Percentiles rank a stretch among this genome's conserved stretches.
Conservation (phyloP, 1,140 invertebrate species). For the Rhagoletis zephyria region DNA sequence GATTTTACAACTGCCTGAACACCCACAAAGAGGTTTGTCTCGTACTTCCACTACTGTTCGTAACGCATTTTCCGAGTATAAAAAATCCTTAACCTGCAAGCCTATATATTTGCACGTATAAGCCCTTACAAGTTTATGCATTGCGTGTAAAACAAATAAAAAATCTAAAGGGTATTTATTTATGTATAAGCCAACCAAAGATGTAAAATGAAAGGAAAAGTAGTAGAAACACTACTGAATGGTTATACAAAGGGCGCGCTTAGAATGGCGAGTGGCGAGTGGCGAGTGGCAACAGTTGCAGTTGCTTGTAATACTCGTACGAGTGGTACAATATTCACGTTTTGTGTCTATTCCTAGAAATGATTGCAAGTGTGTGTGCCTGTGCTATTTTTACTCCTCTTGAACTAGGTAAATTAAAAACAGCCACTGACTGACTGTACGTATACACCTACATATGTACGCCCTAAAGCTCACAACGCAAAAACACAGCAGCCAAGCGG, state of each 20-base stretch:
- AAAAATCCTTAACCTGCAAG: too few species aligned
- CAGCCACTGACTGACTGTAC: slow-evolving; percentile 1
- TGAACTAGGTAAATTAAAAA: slow-evolving; percentile 35
- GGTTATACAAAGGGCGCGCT: neutral
- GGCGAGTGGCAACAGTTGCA: slow-evolving; percentile 31
- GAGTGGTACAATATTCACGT: neutral
- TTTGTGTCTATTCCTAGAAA: neutral
- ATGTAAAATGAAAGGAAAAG: neutral
- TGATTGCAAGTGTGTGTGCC: neutral
- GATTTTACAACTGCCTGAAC: too few species aligned
- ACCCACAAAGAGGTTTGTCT: too few species aligned
- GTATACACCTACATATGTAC: too few species aligned
- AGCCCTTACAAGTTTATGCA: too few species aligned
- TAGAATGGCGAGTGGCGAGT: slow-evolving; percentile 22
- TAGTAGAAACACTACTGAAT: neutral
- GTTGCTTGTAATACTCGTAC: neutral
- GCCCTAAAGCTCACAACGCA: neutral
- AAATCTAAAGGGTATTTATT: neutral
- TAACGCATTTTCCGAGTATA: too few species aligned
- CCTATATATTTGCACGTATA: too few species aligned
- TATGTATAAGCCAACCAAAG: neutral
- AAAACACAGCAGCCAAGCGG: slow-evolving; percentile 32
- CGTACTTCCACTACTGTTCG: too few species aligned
- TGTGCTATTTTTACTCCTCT: slow-evolving; percentile 41
- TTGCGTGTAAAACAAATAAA: too few species aligned